These are phyloP conservation scores for Graptemys geographica DNA, from an alignment of 2,797 vertebrate species.

Conservation along the genomic window DNA sequence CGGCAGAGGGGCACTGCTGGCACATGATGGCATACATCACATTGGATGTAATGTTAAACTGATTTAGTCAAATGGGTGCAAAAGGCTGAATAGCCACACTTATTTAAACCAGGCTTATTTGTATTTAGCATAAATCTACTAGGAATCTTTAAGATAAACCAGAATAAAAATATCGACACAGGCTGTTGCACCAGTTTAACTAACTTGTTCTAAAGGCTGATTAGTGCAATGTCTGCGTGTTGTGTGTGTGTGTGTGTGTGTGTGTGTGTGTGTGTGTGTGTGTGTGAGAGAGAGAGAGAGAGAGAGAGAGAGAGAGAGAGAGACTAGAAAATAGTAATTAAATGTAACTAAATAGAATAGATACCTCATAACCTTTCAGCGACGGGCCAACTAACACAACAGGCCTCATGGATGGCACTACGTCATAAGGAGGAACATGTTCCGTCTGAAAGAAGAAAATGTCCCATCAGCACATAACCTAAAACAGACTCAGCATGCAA, in stretches of 20 bases:
- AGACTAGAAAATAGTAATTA: accelerated
- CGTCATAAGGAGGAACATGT: slow-evolving; percentile 95
- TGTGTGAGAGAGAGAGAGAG: too few relatives aligned
- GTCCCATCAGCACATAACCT: not conserved
- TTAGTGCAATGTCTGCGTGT: not conserved
- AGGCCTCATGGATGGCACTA: slow-evolving; percentile 98
- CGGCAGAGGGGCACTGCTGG: too few relatives aligned
- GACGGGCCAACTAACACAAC: slow-evolving; percentile 98
- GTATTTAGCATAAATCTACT: not conserved
- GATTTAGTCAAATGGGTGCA: not conserved
- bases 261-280: too few relatives aligned
- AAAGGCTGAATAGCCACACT: not conserved
- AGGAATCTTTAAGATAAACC: not conserved
- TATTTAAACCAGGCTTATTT: not conserved
- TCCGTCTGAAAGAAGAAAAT: slow-evolving; percentile 87
- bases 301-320: too few relatives aligned
- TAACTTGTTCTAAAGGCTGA: not conserved
- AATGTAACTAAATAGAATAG: not conserved
- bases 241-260: too few relatives aligned
- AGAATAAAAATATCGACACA: not conserved
- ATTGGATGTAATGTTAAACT: not conserved
- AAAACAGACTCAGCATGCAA: accelerated
- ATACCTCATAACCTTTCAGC: slow-evolving; percentile 98
- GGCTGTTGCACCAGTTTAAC: not conserved
- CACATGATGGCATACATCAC: too few relatives aligned